Conservation (phyloP, 1,140 invertebrate species). For the Leptoteleia sp. region DNA sequence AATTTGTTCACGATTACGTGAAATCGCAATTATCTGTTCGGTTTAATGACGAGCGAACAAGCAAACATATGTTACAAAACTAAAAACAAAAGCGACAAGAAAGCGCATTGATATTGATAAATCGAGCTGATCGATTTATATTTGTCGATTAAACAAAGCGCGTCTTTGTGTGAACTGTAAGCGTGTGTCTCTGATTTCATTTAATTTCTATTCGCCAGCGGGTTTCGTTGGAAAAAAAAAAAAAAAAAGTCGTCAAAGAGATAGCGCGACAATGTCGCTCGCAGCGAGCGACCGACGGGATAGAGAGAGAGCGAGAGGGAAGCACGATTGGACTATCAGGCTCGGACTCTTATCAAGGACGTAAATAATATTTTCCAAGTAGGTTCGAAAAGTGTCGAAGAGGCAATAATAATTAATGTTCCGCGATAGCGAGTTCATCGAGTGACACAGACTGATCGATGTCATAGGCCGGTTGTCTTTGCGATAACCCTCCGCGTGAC, state of each 20-base stretch:
- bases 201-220: slow-evolving; percentile 56
- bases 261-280: slow-evolving; percentile 51
- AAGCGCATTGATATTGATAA: slow-evolving; percentile 50
- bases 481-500: slow-evolving; percentile 79
- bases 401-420: slow-evolving; percentile 82
- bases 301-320: slow-evolving; percentile 5
- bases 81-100: slow-evolving; percentile 58
- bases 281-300: not conserved
- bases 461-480: slow-evolving; percentile 78
- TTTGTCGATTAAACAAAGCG: slow-evolving; percentile 59
- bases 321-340: slow-evolving; percentile 51
- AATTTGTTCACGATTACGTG: slow-evolving; percentile 61
- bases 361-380: slow-evolving; percentile 71
- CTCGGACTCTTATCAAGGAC: slow-evolving; percentile 61
- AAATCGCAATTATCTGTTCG: slow-evolving; percentile 52
- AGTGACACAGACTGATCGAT: slow-evolving; percentile 81
- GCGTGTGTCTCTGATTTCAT: slow-evolving; percentile 63
- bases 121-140: slow-evolving; percentile 52
- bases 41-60: slow-evolving; percentile 48
- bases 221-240: too few relatives aligned
- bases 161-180: slow-evolving; percentile 38
- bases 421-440: slow-evolving; percentile 75
- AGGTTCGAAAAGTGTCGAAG: slow-evolving; percentile 76
- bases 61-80: slow-evolving; percentile 55
- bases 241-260: slow-evolving; percentile 40